Base-by-base conservation (phyloP, 2,113 vertebrate species). In the Aspiorhynchus laticeps region DNA sequence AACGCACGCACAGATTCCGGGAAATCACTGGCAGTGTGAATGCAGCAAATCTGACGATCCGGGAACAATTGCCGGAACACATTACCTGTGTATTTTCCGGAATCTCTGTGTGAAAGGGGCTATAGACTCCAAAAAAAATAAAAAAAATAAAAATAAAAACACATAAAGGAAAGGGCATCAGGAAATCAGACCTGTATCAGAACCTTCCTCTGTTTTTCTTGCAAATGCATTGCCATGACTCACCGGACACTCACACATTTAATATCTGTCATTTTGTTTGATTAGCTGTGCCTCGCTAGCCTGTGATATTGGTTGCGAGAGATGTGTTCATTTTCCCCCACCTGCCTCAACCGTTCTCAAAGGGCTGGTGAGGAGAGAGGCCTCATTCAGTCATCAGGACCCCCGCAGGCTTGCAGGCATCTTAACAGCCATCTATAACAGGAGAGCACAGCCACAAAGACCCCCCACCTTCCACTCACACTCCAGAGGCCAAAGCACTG, bases 361-460 rank as follows among this genome's bases (percentile, higher is more conserved):
- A 48, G 24, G 28, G 51, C 48, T 80, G 51, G 36, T 7, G 2
- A 69, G 38, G 12, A 83, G 61, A 69, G 12, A 69, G n/a, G 38
- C 85, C 51, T 43, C 36, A 73, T 74, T 87, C 85, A 83, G 69
- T 83, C 71, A 31, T 43, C 31, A 69, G 21, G 61, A 63, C 36
- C 41, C 41, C 84, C 3, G 43, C 85, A 78, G 69, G 43, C 69
- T n/a, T 10, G 31, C 61, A 85, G 79, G 41, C 74, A 53, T 86
- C 65, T 67, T 85, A 74, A 83, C 48, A 79, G 46, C 83, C 31
- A 17, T 75, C 69, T 83, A 31, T 19, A 67, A 33, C 67, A 75
- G 28, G 48, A 76, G 31, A 86, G 53, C 69, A 56, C 79, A 76
- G 65, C 80, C 75, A 75, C 80, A 86, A 85, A 87, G 73, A 19